phyloP scores from a whole-genome alignment of 2,888 invertebrate species.

The Gasteruption jaculator region DNA sequence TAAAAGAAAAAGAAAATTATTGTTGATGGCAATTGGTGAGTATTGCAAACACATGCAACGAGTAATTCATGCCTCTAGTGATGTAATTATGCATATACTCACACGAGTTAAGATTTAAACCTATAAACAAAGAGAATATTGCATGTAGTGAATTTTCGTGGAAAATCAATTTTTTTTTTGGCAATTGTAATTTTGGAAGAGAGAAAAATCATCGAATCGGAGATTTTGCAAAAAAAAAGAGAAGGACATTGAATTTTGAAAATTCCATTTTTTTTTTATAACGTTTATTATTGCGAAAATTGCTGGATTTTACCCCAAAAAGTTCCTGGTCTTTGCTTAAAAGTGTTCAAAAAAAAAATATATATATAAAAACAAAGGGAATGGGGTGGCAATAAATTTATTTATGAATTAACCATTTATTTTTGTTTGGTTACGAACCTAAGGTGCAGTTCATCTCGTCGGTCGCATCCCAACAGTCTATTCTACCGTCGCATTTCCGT shows the following conservation, averaged over 20 bases:
- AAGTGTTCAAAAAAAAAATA: no score
- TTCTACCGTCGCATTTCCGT: conserved; percentile 67
- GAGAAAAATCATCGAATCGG: conserved; percentile 19
- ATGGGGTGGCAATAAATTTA: no score
- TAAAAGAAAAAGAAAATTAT: conserved; percentile 1
- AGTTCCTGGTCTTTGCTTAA: no score
- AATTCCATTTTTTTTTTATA: neutral
- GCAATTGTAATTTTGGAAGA: conserved; percentile 13
- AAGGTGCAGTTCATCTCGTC: conserved; percentile 70
- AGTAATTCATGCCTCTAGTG: neutral
- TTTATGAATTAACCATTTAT: conserved; percentile 15
- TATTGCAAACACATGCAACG: no score
- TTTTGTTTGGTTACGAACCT: conserved; percentile 50
- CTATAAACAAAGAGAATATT: conserved; percentile 35
- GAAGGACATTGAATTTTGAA: no score
- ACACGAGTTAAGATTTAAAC: conserved; percentile 43
- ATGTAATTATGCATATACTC: no score
- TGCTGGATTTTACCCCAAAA: no score
- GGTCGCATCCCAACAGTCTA: conserved; percentile 75
- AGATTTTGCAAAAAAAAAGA: conserved; percentile 14
- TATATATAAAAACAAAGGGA: no score
- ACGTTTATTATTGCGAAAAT: neutral
- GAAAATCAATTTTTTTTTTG: conserved; percentile 4
- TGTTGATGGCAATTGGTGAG: no score
- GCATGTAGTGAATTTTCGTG: no score